Base-by-base conservation (phyloP, 2,797 vertebrate species). In the Onychomys torridus region DNA sequence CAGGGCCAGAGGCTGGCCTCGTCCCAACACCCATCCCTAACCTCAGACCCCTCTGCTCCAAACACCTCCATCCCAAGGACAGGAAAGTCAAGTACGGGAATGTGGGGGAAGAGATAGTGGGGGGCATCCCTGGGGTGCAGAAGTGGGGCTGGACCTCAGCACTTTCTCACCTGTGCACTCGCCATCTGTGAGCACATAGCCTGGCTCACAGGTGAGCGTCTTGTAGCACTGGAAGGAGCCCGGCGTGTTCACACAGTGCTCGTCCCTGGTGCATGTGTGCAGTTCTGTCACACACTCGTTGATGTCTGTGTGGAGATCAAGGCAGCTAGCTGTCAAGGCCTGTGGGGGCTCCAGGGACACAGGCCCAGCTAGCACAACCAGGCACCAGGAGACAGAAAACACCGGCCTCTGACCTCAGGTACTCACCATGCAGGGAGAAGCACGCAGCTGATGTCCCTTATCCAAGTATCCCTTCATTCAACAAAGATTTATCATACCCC, bases 161-260 rank as follows among this genome's bases (percentile, higher is more conserved):
- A 0, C 25, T 25, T 11, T 71, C 98, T 98, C 98, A 99, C 99
- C 99, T 98, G 98, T 96, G 32, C 99, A 99, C 75, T 99, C 98
- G 0, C 98, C 98, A 1, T 99, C 99, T 95, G 97, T 98, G 81
- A 99, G 97, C 92, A 98, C 98, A 90, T 99, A 99, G 89, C 99
- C 99, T 0, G 98, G 97, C 63, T 99, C 98, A 98, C 99, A 99
- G 63, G 97, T 98, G 95, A 99, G 97, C n/a, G 98, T 98, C 97
- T 98, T 98, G 97, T 99, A 98, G 91, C 99, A 99, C 32, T 96
- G 98, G 97, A 99, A 99, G 5, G 99, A 99, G 21, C 99, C 99
- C 91, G 99, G 13, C 0, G 99, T 99, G 98, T 99, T 99, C 89
- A 99, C 93, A 3, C 99, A 99, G 97, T 98, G 99, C 98, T 99